Percentiles rank a stretch among this genome's conserved stretches.
phyloP scores from a whole-genome alignment of 2,888 invertebrate genomes.

The Carpatolechia fugitivella region DNA sequence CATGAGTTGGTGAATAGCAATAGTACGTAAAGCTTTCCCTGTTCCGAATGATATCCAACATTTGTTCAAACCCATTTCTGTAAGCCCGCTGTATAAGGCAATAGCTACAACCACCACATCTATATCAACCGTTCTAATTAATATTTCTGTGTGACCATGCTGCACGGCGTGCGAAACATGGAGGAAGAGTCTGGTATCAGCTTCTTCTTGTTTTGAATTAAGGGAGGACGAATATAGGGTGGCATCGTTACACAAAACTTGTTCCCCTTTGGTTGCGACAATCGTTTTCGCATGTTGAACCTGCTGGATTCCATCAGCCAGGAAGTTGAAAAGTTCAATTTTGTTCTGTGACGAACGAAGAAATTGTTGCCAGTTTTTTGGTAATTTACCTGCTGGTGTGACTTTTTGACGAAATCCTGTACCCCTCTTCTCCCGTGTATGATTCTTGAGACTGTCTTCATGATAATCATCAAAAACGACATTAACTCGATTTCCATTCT shows the following conservation, averaged over 20 bases:
- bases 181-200: too few species aligned
- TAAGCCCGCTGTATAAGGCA: background rate
- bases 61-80: background rate
- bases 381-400: constrained; percentile 14
- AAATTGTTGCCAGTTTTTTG: constrained; percentile 16
- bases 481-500: background rate
- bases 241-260: constrained; percentile 17
- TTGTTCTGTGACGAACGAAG: background rate
- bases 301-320: background rate
- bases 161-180: constrained; percentile 18
- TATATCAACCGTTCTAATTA: constrained; percentile 18
- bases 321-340: background rate
- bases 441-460: constrained; percentile 1
- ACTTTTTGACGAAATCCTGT: constrained; percentile 17
- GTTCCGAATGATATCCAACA: background rate
- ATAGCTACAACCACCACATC: background rate
- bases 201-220: background rate
- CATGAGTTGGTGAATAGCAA: constrained; percentile 18
- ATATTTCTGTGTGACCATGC: constrained; percentile 18
- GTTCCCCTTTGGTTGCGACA: constrained; percentile 8
- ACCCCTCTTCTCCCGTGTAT: constrained; percentile 16
- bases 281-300: background rate
- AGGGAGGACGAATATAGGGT: constrained; percentile 16
- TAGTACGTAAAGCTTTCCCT: constrained; percentile 6
- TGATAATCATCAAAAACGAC: background rate